Evolutionary conservation across 1,140 invertebrate genomes (phyloP).

Genomic region (Drosophila watanabei): DNA sequence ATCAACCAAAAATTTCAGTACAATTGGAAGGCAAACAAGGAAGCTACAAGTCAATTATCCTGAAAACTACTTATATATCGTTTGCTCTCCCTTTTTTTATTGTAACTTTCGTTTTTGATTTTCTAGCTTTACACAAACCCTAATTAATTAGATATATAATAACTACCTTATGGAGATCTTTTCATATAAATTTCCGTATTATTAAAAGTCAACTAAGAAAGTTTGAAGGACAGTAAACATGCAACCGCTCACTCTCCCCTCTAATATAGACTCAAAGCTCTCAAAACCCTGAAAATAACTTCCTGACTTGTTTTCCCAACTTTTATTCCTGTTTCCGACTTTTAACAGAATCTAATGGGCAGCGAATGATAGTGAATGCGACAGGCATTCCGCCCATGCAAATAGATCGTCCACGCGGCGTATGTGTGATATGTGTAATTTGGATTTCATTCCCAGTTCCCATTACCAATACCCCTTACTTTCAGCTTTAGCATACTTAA

Average conservation of each 20-base stretch:
- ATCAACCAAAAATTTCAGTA: not conserved
- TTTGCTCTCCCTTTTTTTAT: not conserved
- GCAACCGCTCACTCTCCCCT: not conserved
- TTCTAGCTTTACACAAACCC: not conserved
- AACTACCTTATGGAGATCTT: not conserved
- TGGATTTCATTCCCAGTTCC: not conserved
- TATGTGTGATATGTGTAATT: slow-evolving; percentile 73
- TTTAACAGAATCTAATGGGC: slow-evolving; percentile 30
- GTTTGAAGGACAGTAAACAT: not conserved
- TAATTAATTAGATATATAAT: not conserved
- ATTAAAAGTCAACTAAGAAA: not conserved
- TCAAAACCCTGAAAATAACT: not conserved
- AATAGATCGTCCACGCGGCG: slow-evolving; percentile 25
- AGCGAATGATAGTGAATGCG: slow-evolving; percentile 1
- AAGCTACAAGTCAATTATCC: not conserved
- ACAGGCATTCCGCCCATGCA: slow-evolving; percentile 13
- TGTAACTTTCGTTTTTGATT: not conserved
- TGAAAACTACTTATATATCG: not conserved
- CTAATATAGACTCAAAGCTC: not conserved
- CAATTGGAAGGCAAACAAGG: not conserved
- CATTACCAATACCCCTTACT: not conserved
- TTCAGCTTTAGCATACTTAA: slow-evolving; percentile 1
- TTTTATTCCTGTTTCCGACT: slow-evolving; percentile 3
- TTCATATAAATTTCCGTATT: not conserved
- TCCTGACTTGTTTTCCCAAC: not conserved